These are phyloP conservation scores for Pristionchus mayeri DNA, from an alignment of 2,888 invertebrate genomes.

Conservation along the genomic window DNA sequence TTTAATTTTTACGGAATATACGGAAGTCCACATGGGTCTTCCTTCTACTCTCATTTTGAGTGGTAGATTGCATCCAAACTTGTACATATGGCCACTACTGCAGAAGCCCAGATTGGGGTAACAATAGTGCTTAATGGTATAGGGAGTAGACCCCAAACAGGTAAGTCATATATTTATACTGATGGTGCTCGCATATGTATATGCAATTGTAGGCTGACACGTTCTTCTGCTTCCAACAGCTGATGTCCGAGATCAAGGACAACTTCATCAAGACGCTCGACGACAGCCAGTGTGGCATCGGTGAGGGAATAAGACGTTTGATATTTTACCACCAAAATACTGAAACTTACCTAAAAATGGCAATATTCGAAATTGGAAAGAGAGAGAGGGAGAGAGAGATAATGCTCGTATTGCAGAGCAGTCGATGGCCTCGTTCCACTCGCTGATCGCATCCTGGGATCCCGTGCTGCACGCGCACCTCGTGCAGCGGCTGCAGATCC, in stretches of 20 bases:
- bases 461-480: constrained; percentile 85
- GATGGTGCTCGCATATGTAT: too few relatives aligned
- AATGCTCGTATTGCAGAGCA: constrained; percentile 72
- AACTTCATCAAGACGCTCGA: constrained; percentile 93
- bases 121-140: too few relatives aligned
- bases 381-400: not conserved
- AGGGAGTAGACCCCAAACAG: too few relatives aligned
- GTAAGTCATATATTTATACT: too few relatives aligned
- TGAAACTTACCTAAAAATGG: not conserved
- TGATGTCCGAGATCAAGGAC: constrained; percentile 97
- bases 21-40: too few relatives aligned
- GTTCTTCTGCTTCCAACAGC: constrained; percentile 97
- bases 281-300: constrained; percentile 78
- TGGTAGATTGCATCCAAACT: too few relatives aligned
- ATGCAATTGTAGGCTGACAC: constrained; percentile 87
- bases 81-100: too few relatives aligned
- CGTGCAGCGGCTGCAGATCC: constrained; percentile 85
- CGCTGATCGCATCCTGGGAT: constrained; percentile 86
- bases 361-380: not conserved
- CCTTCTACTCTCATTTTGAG: too few relatives aligned
- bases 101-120: too few relatives aligned
- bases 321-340: not conserved
- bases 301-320: constrained; percentile 53
- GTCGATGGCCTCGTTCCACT: constrained; percentile 87
- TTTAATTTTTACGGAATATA: too few relatives aligned